A percentile compares a stretch with the other conserved stretches of the same genome.
These are phyloP conservation scores for Chrysaora quinquecirrha DNA, from an alignment of 30 jellyfish, hydroid and myxozoan species.

Conservation along the genomic window DNA sequence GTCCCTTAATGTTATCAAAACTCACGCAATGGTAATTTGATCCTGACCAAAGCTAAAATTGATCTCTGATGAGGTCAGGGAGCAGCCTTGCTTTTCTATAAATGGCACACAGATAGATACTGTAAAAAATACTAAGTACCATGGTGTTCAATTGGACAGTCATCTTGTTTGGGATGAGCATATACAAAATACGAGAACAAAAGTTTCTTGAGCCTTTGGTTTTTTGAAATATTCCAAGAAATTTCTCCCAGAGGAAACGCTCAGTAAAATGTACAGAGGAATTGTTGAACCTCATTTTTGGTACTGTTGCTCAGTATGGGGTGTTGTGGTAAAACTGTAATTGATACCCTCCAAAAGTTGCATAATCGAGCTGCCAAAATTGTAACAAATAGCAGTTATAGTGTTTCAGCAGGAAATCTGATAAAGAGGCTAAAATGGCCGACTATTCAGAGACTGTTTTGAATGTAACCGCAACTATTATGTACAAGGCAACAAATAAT, in stretches of 20 bases:
- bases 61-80: slow-evolving; percentile 17
- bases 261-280: too few relatives aligned
- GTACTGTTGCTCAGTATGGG: slow-evolving; percentile 71
- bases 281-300: too few relatives aligned
- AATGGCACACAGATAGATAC: slow-evolving; percentile 14
- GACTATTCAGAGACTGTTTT: slow-evolving; percentile 2
- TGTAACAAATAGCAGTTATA: too few relatives aligned
- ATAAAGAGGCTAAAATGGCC: too few relatives aligned
- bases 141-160: slow-evolving; percentile 41
- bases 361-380: slow-evolving; percentile 33
- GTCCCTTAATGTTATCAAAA: slow-evolving; percentile 12
- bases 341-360: slow-evolving; percentile 24
- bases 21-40: slow-evolving; percentile 5
- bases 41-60: slow-evolving; percentile 2
- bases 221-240: slow-evolving; percentile 32
- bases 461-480: too few relatives aligned
- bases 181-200: slow-evolving; percentile 7
- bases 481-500: too few relatives aligned
- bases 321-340: slow-evolving; percentile 29
- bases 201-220: slow-evolving; percentile 43
- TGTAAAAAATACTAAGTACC: slow-evolving; percentile 27
- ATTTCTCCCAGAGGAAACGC: too few relatives aligned
- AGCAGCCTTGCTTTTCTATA: slow-evolving; percentile 16
- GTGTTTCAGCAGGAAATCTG: too few relatives aligned
- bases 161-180: slow-evolving; percentile 48